These are phyloP conservation scores for Furcifer pardalis DNA, from an alignment of 2,797 vertebrate species.

Conservation along the genomic window DNA sequence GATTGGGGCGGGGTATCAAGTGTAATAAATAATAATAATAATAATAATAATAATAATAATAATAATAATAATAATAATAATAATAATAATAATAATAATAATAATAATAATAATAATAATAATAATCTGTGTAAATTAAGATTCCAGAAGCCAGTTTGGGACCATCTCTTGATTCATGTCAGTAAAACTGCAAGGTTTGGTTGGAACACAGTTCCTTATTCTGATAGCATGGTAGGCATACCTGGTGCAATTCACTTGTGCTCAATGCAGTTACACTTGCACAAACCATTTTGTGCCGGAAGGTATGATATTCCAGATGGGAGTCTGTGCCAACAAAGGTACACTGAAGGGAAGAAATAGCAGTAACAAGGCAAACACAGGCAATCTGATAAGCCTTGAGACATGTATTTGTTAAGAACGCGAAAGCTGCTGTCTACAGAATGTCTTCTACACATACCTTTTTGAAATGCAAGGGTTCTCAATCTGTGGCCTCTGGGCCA, in stretches of 20 bases:
- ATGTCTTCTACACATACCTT: background rate
- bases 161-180: background rate
- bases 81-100: too few species aligned
- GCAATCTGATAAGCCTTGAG: conserved; percentile 5
- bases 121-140: background rate
- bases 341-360: background rate
- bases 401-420: conserved; percentile 8
- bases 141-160: background rate
- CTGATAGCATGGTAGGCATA: background rate
- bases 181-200: too few species aligned
- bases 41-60: too few species aligned
- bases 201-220: background rate
- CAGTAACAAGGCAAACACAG: background rate
- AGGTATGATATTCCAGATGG: conserved; percentile 12
- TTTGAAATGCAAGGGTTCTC: too few species aligned
- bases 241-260: background rate
- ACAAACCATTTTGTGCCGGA: conserved; percentile 11
- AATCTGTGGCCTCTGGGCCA: too few species aligned
- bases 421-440: background rate
- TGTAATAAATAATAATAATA: too few species aligned
- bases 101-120: too few species aligned
- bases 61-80: too few species aligned
- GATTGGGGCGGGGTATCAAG: too few species aligned
- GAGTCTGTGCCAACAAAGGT: conserved; percentile 21
- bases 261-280: background rate